Evolutionary conservation across 2,888 invertebrate species (phyloP), one percentile per base, ranked within the genome.

Genomic region (Euzophera pinguis): DNA sequence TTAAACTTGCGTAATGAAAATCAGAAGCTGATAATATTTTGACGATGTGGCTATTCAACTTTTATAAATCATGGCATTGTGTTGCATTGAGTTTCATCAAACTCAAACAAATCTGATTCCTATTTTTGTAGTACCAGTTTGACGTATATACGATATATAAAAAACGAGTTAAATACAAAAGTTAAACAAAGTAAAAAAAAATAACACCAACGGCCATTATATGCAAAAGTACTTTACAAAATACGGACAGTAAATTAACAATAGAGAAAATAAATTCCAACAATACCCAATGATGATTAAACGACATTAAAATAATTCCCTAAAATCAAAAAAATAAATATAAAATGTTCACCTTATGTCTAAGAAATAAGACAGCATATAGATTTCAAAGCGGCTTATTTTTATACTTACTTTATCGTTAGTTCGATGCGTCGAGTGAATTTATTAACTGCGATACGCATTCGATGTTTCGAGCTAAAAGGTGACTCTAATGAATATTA

Each of bases 401-500:
- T 71, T 63, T 62, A 59, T 56, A 62, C 63, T 69, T 75, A 74
- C 86, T 85, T 88, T 88, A 88, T 87, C 86, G 64, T 78, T 79
- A 78, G 78, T 73, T 75, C 80, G 80, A 81, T 84, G 84, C 82
- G 75, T 73, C 69, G 78, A 74, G 78, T 79, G 84, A 87, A 90
- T 90, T 90, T 89, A 90, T 90, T 88, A 85, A 88, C 87, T 78
- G 85, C 87, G 90, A 89, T 90, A 89, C 86, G 87, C 84, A 80
- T 85, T 86, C 83, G 81, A 80, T 86, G 87, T 87, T 81, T 81
- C 82, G 73, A 78, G 75, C 82, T 87, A 81, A 87, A 86, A 88
- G 85, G 84, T 82, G 87, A 84, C 84, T 85, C 84, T 85, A 90
- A 89, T 88, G 88, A 86, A 89, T 88, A 90, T 90, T 88, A 88